phyloP scores from a whole-genome alignment of 2,797 vertebrate genomes.

The Gambusia yucatana region DNA sequence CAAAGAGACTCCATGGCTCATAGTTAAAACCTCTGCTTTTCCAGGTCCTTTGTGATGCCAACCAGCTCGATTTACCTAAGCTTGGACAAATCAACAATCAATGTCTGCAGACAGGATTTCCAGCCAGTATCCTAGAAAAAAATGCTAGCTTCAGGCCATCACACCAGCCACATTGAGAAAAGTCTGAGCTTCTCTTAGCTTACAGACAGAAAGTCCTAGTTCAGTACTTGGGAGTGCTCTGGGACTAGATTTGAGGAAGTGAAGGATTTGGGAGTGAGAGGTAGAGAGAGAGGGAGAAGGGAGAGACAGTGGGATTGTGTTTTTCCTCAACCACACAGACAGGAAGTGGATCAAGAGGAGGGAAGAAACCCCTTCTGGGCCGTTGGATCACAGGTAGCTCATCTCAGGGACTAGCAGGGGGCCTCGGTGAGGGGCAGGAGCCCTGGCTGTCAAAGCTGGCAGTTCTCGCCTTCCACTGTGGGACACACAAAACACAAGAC shows the following conservation, averaged over 20 bases:
- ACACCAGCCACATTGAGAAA: constrained; percentile 44
- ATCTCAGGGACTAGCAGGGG: constrained; percentile 90
- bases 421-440: constrained; percentile 93
- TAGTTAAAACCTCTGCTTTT: constrained; percentile 38
- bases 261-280: constrained; percentile 28
- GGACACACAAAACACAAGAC: constrained; percentile 51
- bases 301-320: constrained; percentile 62
- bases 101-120: constrained; percentile 41
- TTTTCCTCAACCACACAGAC: constrained; percentile 77
- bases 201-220: constrained; percentile 58
- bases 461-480: constrained; percentile 94
- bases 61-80: constrained; percentile 33
- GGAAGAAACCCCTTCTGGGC: constrained; percentile 65
- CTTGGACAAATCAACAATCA: constrained; percentile 36
- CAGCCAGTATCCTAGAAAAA: constrained; percentile 32
- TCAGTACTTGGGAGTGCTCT: constrained; percentile 63
- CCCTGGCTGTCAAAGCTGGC: constrained; percentile 98
- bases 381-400: constrained; percentile 76
- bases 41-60: constrained; percentile 38
- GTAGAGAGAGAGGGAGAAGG: constrained; percentile 30
- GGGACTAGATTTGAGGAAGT: constrained; percentile 50
- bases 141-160: constrained; percentile 26
- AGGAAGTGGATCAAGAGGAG: constrained; percentile 74
- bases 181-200: constrained; percentile 52
- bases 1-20: constrained; percentile 51